Conservation (phyloP, 2,113 vertebrate genomes). For the Puffinus mauretanicus region DNA sequence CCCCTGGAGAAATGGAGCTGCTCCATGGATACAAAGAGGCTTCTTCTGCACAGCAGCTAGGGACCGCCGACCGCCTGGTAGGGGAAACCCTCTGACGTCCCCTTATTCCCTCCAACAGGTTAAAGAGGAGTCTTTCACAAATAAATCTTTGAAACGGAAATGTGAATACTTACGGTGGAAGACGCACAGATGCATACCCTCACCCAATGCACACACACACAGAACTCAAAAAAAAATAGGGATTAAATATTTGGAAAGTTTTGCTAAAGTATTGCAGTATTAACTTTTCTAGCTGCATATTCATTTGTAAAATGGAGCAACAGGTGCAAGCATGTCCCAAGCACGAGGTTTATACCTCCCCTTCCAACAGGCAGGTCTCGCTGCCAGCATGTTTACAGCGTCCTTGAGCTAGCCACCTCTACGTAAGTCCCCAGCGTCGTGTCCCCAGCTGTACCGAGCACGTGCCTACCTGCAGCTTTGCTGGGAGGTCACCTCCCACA, state of each 20-base stretch:
- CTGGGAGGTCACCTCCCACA: neutral
- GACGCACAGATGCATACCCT: accelerated
- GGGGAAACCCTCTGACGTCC: neutral
- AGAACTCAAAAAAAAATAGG: accelerated
- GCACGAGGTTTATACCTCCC: neutral
- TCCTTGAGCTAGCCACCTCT: neutral
- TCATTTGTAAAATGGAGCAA: neutral
- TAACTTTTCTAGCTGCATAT: neutral
- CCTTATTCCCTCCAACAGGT: neutral
- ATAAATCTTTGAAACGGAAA: neutral
- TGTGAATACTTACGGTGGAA: accelerated
- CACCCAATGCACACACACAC: neutral
- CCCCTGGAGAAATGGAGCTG: neutral
- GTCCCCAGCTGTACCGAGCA: neutral
- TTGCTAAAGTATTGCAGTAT: neutral
- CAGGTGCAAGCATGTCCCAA: neutral
- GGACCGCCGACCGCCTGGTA: neutral
- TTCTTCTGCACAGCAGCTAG: neutral
- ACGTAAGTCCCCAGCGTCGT: neutral
- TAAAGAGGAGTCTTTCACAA: neutral
- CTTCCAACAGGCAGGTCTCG: neutral
- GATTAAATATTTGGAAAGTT: neutral
- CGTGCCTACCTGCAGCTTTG: neutral
- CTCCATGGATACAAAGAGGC: neutral
- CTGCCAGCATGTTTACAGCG: neutral